Base-by-base conservation (phyloP, 2,888 invertebrate genomes). In the Anodontia alba region DNA sequence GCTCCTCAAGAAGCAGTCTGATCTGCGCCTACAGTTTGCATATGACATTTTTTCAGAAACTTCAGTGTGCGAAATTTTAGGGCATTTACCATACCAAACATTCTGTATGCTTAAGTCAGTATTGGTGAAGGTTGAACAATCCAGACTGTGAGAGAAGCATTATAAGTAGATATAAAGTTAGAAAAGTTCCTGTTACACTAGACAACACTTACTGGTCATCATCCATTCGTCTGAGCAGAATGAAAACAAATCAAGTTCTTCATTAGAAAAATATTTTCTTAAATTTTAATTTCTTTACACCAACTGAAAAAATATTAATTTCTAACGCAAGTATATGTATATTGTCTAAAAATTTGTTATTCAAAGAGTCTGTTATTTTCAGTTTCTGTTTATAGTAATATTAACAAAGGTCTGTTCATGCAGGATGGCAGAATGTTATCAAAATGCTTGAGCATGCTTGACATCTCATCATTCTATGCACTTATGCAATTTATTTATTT, bases 171-270 rank as follows among this genome's bases (percentile, higher is more conserved):
- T 54, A 54, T 10, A 26, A 54, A 12, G 23, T 54, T 26, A 26
- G 15, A 54, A n/a, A 54, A n/a, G 5, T 17, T 33, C 62, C 33
- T 62, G 62, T 62, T 62, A 62, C 33, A 62, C 8, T 76, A 74
- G 67, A 73, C 78, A 26, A 62, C 69, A 43, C 86, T 86, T 86
- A 86, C 86, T 84, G 83, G 49, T 75, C 74, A 80, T 83, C 81
- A 72, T 87, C 83, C 85, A 81, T 80, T 46, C 80, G 83, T 81
- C 88, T 88, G 83, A 83, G 57, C 26, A 71, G 70, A 62, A 80
- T 69, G 43, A 42, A 69, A 69, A 69, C 42, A 69, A 38, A 68
- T 29, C 26, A 38, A 33, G 54, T 38, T 57, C 57, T 57, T 23
- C n/a, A 29, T 57, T 54, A 57, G 46, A 8, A 42, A 15, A 10